These are phyloP conservation scores for Coendou prehensilis DNA, from an alignment of 2,797 vertebrate species.

Conservation along the genomic window DNA sequence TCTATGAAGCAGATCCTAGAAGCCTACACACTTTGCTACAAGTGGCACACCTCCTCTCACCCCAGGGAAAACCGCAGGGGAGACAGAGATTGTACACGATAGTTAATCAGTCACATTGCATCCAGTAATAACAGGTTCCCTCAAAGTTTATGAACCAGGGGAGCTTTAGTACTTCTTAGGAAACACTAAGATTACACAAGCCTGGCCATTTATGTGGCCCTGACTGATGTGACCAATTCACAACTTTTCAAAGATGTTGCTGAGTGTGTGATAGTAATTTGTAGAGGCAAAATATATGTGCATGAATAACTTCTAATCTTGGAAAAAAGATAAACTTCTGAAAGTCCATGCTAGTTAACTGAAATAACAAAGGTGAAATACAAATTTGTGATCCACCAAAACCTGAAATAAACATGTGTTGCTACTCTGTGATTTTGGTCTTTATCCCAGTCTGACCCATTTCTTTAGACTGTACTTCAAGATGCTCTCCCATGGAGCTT, in stretches of 20 bases:
- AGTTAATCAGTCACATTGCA: neutral
- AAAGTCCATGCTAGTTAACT: conserved; percentile 77
- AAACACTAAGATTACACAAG: neutral
- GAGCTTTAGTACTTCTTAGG: neutral
- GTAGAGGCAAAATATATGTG: neutral
- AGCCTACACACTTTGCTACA: rapidly evolving
- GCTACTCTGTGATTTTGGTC: conserved; percentile 82
- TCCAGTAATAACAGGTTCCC: neutral
- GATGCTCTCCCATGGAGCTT: conserved; percentile 77
- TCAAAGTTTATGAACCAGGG: neutral
- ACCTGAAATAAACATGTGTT: conserved; percentile 81
- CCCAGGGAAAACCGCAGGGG: neutral
- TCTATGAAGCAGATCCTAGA: neutral
- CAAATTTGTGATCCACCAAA: conserved; percentile 81
- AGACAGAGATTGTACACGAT: neutral
- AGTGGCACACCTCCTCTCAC: neutral
- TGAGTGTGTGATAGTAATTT: neutral
- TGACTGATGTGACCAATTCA: neutral
- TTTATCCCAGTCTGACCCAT: conserved; percentile 84
- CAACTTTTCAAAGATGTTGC: neutral
- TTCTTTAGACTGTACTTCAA: conserved; percentile 82
- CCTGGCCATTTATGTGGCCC: neutral
- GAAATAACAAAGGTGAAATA: conserved; percentile 85
- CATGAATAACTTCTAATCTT: conserved; percentile 68
- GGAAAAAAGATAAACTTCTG: conserved; percentile 78